Evolutionary conservation across 1,140 invertebrate genomes (phyloP).

Genomic region (Harpegnathos saltator): DNA sequence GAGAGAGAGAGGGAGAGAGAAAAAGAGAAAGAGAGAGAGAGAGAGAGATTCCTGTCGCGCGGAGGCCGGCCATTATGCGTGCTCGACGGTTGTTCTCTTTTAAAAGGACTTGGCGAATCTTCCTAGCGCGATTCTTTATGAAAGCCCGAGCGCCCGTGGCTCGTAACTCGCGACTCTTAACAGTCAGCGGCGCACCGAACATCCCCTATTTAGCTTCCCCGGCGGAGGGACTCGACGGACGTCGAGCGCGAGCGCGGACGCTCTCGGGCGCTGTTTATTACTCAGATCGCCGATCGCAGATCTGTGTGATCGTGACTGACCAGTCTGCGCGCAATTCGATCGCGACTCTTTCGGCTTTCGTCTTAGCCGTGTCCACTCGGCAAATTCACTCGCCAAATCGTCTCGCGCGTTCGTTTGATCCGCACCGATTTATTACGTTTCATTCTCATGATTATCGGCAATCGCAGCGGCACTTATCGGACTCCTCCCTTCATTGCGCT

Average conservation of each 20-base stretch:
- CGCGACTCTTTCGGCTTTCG: background rate
- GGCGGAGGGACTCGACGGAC: background rate
- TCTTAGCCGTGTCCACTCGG: too few relatives aligned
- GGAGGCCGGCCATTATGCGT: slow-evolving; percentile 69
- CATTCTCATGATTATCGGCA: too few relatives aligned
- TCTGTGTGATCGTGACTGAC: too few relatives aligned
- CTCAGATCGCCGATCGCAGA: slow-evolving; percentile 16
- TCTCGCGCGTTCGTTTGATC: too few relatives aligned
- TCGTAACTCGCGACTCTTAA: slow-evolving; percentile 61
- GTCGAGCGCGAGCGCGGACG: too few relatives aligned
- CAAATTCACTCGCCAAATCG: too few relatives aligned
- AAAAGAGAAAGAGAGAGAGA: slow-evolving; percentile 27
- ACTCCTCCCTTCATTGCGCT: background rate
- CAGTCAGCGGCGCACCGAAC: slow-evolving; percentile 27
- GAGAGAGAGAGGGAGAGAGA: too few relatives aligned
- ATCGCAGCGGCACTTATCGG: too few relatives aligned
- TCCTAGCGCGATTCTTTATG: slow-evolving; percentile 66
- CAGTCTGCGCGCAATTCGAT: too few relatives aligned
- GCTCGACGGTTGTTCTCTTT: slow-evolving; percentile 72
- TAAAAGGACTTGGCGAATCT: slow-evolving; percentile 76
- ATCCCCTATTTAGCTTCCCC: slow-evolving; percentile 48
- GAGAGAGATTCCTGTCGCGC: slow-evolving; percentile 40
- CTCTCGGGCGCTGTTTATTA: slow-evolving; percentile 18
- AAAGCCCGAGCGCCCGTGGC: slow-evolving; percentile 63
- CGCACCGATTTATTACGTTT: background rate